Conservation (phyloP, 2,797 vertebrate species). For the Perodicticus potto region DNA sequence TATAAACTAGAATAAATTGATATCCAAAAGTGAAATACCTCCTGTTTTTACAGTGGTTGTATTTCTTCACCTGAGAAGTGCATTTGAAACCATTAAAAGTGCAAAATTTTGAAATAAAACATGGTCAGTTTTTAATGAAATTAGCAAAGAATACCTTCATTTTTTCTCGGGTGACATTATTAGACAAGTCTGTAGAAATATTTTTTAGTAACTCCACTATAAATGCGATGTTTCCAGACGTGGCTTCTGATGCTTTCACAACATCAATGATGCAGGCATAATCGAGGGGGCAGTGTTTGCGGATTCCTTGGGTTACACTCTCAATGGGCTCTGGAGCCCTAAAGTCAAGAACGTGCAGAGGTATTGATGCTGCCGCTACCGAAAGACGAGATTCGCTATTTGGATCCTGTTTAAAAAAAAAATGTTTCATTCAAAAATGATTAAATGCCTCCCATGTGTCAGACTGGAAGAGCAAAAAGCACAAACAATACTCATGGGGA, state of each 20-base stretch:
- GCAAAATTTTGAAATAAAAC: background rate
- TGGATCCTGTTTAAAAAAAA: slow-evolving; percentile 8
- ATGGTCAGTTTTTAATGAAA: background rate
- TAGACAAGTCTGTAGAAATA: slow-evolving; percentile 81
- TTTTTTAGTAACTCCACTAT: slow-evolving; percentile 86
- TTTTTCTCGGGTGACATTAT: slow-evolving; percentile 82
- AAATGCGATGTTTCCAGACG: slow-evolving; percentile 87
- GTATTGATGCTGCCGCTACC: background rate
- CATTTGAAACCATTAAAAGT: background rate
- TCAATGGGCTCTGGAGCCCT: background rate
- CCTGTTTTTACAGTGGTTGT: background rate
- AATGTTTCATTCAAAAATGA: background rate
- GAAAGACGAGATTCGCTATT: slow-evolving; percentile 17
- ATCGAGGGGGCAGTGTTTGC: slow-evolving; percentile 80
- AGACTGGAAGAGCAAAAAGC: background rate
- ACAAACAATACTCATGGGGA: background rate
- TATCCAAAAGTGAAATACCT: background rate
- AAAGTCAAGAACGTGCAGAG: background rate
- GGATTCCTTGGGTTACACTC: slow-evolving; percentile 61
- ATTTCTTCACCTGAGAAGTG: background rate
- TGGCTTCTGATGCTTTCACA: slow-evolving; percentile 83
- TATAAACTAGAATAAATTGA: background rate
- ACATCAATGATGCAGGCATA: slow-evolving; percentile 85
- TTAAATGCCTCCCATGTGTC: background rate
- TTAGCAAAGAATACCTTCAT: slow-evolving; percentile 84